phyloP scores from a whole-genome alignment of 1,140 invertebrate genomes.

The Drosophila suzukii region DNA sequence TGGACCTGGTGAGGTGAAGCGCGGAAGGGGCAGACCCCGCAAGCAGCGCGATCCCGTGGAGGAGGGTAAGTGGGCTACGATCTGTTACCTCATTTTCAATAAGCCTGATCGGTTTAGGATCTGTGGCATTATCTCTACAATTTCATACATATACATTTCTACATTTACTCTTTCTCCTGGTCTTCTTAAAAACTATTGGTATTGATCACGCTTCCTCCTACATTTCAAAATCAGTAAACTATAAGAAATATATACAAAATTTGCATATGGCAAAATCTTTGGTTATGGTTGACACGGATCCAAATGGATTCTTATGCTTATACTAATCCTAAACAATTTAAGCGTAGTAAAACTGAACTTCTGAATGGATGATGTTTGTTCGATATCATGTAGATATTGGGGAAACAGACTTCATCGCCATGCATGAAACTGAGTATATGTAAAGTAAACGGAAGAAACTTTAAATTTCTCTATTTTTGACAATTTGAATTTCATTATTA shows the following conservation, averaged over 20 bases:
- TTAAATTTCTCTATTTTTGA: neutral
- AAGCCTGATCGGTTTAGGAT: neutral
- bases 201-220: constrained; percentile 35
- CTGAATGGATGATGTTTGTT: neutral
- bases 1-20: constrained; percentile 71
- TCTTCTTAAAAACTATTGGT: constrained; percentile 35
- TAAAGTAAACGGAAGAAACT: neutral
- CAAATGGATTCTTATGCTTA: constrained; percentile 30
- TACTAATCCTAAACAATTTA: constrained; percentile 53
- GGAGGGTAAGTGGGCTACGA: constrained; percentile 70
- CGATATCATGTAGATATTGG: constrained; percentile 12
- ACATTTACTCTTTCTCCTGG: constrained; percentile 26
- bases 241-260: constrained; percentile 11
- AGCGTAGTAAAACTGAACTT: constrained; percentile 6
- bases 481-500: no score
- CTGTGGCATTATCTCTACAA: neutral
- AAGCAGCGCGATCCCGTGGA: constrained; percentile 79
- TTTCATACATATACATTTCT: constrained; percentile 40
- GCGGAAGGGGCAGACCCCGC: constrained; percentile 77
- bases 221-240: constrained; percentile 29
- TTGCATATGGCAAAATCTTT: constrained; percentile 16
- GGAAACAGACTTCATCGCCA: neutral
- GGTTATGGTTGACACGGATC: constrained; percentile 53
- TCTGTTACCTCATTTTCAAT: neutral
- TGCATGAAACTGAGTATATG: constrained; percentile 19